These are phyloP conservation scores for Pristionchus japonicus DNA, from an alignment of 2,888 invertebrate species.

Conservation along the genomic window DNA sequence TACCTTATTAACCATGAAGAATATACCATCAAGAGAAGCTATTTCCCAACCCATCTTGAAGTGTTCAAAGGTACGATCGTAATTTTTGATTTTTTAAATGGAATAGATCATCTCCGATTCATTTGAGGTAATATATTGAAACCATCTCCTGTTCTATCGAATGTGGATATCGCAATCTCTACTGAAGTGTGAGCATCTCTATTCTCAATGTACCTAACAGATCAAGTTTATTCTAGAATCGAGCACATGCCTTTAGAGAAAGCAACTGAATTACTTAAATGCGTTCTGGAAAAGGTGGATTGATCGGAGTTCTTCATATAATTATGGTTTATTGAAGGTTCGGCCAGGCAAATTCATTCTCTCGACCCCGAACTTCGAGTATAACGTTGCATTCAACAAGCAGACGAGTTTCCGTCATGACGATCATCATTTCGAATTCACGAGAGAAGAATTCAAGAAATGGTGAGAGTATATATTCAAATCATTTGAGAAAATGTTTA, in stretches of 20 bases:
- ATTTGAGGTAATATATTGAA: neutral
- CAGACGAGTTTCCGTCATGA: slow-evolving; percentile 35
- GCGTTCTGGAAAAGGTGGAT: slow-evolving; percentile 32
- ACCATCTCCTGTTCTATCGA: neutral
- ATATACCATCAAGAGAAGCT: neutral
- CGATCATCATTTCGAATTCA: slow-evolving; percentile 47
- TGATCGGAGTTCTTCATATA: neutral
- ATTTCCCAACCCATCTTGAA: neutral
- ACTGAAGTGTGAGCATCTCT: slow-evolving; percentile 43
- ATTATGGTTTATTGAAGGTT: slow-evolving; percentile 51
- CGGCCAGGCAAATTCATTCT: slow-evolving; percentile 75
- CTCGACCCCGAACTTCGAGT: slow-evolving; percentile 77
- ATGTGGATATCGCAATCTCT: slow-evolving; percentile 32
- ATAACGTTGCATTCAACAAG: slow-evolving; percentile 68
- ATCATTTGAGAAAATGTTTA: neutral
- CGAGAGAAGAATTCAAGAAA: slow-evolving; percentile 13
- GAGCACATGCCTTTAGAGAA: slow-evolving; percentile 43
- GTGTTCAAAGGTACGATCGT: slow-evolving; percentile 33
- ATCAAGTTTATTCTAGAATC: neutral
- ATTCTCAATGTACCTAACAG: neutral
- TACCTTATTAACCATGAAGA: neutral
- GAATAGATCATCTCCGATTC: no score
- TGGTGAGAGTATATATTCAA: neutral
- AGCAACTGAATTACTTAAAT: slow-evolving; percentile 35
- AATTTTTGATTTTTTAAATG: neutral